Percentiles rank a stretch among this genome's conserved stretches.
phyloP scores from a whole-genome alignment of 2,888 invertebrate species.

The Eupithecia vulgata region DNA sequence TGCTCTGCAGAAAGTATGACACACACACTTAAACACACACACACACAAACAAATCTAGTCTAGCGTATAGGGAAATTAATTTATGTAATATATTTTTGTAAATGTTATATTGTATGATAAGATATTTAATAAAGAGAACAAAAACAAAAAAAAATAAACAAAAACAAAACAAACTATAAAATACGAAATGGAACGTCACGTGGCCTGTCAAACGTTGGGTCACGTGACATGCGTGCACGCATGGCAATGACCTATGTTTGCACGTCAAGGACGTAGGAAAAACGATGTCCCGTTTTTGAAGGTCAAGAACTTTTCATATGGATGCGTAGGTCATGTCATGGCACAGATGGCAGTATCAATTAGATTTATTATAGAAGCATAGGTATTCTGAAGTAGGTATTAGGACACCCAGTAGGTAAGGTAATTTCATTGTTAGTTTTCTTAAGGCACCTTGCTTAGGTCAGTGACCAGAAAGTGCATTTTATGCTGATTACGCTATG shows the following conservation, averaged over 20 bases:
- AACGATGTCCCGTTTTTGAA: constrained; percentile 53
- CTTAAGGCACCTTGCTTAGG: not conserved
- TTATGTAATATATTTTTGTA: constrained; percentile 81
- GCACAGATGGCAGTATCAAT: not conserved
- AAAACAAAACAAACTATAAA: constrained; percentile 57
- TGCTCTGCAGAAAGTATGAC: constrained; percentile 63
- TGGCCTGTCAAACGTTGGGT: constrained; percentile 58
- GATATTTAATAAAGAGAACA: constrained; percentile 83
- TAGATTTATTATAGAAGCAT: not conserved
- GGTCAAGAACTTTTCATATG: constrained; percentile 63
- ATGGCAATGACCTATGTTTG: constrained; percentile 74
- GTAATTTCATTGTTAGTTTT: not conserved
- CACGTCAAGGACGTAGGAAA: constrained; percentile 52
- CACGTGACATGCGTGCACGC: constrained; percentile 60
- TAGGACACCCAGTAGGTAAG: not conserved
- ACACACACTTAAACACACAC: constrained; percentile 60
- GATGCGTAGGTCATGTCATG: not conserved
- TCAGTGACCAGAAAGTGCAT: constrained; percentile 4
- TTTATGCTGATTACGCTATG: not conserved
- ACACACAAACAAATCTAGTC: constrained; percentile 58
- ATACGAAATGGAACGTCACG: constrained; percentile 48
- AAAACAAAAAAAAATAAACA: constrained; percentile 71
- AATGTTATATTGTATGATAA: constrained; percentile 80
- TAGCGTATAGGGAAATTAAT: constrained; percentile 70
- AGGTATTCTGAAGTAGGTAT: not conserved